Evolutionary conservation across 2,113 vertebrate species (phyloP), one percentile per base, ranked within the genome.

Genomic region (Scomber colias): DNA sequence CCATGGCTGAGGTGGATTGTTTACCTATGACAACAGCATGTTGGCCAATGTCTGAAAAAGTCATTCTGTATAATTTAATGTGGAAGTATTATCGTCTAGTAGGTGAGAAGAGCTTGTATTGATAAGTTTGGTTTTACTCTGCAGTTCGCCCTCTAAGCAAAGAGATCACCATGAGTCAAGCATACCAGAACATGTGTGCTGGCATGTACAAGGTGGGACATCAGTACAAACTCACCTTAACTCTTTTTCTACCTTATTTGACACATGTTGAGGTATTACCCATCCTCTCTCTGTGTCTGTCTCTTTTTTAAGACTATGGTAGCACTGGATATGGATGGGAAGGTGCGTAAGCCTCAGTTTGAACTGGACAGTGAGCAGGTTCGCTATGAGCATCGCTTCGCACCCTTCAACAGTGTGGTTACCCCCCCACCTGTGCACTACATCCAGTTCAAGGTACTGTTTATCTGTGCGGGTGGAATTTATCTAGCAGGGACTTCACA

Each of bases 131-230:
- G 11, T 15, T 9, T 81, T 83, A 17, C 51, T 82, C 45, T 87
- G 62, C 92, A 99, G 98, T 96, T 91, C 97, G 98, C 3, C 98
- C 98, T 79, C 93, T 99, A 68, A 97, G 96, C 89, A 97, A 97
- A 91, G 98, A 99, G 90, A 99, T 99, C 86, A 99, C 97, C 45
- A 97, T 99, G 97, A 99, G 97, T 90, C 98, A 99, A 84, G 98
- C 97, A 0, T 99, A 99, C 90, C 98, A 99, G 95, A 99, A 99
- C 85, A 99, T 99, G 97, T 99, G 98, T 71, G 98, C 98, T 81
- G 98, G 98, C 75, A 99, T 99, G 98, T 99, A 99, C 92, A 99
- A 99, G 96, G 98, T 99, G 93, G 71, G 49, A 65, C 3, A 31
- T 46, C 17, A 55, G 17, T 24, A 30, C 13, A 16, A 13, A 9